Conservation (phyloP, 2,113 vertebrate genomes). For the Irena cyanogastra region DNA sequence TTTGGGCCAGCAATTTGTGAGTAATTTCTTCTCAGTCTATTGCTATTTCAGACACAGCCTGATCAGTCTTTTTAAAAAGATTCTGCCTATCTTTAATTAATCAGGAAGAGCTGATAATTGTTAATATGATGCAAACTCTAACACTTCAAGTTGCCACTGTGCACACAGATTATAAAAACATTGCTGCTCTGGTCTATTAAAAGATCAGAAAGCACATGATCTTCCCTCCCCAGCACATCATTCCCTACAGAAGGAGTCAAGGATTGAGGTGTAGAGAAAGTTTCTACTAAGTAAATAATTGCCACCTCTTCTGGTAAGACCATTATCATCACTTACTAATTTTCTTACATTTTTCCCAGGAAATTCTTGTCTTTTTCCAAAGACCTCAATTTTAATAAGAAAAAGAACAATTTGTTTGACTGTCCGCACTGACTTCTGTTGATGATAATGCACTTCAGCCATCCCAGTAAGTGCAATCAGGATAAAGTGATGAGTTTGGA, state of each 20-base stretch:
- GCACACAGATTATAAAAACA: background rate
- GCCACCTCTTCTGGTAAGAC: background rate
- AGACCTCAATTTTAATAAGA: background rate
- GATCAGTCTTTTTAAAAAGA: background rate
- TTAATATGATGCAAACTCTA: background rate
- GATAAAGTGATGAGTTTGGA: background rate
- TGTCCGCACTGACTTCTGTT: background rate
- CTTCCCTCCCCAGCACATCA: conserved; percentile 13
- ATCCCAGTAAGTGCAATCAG: background rate
- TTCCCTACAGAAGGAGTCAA: conserved; percentile 2
- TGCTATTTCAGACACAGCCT: background rate
- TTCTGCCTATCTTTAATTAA: background rate
- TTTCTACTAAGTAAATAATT: background rate
- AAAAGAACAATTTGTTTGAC: background rate
- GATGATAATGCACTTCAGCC: background rate
- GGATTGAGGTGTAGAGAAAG: background rate
- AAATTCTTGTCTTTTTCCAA: background rate
- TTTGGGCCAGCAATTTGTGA: background rate
- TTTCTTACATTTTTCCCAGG: background rate
- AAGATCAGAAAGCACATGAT: conserved; percentile 53
- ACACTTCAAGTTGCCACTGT: background rate
- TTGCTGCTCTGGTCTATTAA: conserved; percentile 24
- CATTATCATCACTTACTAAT: background rate
- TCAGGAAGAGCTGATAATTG: background rate
- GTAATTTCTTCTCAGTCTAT: background rate